Evolutionary conservation across 2,888 invertebrate species (phyloP).

Genomic region (Rugalucina vietnamica): DNA sequence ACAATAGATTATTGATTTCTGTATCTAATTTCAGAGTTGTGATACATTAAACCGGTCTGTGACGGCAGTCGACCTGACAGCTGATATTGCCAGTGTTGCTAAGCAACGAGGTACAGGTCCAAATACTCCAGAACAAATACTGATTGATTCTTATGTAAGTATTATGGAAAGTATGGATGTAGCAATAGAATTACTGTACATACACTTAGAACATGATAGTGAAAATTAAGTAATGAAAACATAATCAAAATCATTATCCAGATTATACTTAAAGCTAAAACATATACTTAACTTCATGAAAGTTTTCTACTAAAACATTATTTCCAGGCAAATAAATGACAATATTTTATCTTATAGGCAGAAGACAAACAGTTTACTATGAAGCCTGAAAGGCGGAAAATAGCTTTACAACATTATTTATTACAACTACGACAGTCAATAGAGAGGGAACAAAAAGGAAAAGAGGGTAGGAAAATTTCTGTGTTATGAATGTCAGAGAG

Average conservation of each 20-base stretch:
- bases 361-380: conserved; percentile 96
- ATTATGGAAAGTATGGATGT: no score
- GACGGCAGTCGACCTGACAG: conserved; percentile 86
- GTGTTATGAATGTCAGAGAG: no score
- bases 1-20: no score
- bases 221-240: no score
- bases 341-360: no score
- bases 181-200: no score
- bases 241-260: no score
- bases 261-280: no score
- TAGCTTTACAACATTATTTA: conserved; percentile 93
- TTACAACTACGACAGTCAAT: conserved; percentile 94
- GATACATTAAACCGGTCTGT: conserved; percentile 89
- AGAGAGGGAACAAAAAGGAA: conserved; percentile 94
- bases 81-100: conserved; percentile 88
- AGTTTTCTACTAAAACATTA: no score
- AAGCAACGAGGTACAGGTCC: conserved; percentile 88
- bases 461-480: conserved; percentile 88
- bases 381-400: conserved; percentile 95
- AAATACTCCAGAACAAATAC: conserved; percentile 89
- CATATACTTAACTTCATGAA: no score
- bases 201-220: no score
- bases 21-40: conserved; percentile 87
- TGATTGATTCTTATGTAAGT: conserved; percentile 93
- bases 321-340: no score